phyloP scores from a whole-genome alignment of 2,888 invertebrate species.

The Agrochola lychnidis region DNA sequence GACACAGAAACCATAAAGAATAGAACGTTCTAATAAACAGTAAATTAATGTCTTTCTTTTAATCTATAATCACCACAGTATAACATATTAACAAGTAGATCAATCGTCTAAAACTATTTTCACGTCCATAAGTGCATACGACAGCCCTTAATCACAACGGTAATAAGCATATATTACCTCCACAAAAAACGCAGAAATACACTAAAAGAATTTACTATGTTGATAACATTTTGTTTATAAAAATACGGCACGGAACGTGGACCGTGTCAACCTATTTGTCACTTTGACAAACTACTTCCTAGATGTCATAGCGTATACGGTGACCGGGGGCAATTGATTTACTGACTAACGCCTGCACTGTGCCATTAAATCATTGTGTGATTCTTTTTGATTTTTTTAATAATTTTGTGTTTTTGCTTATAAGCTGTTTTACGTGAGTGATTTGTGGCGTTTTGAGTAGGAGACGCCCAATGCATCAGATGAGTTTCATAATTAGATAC shows the following conservation, averaged over 20 bases:
- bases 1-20: constrained; percentile 9
- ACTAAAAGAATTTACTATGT: constrained; percentile 61
- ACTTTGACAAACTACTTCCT: constrained; percentile 75
- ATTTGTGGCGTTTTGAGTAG: constrained; percentile 40
- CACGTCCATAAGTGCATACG: constrained; percentile 31
- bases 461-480: constrained; percentile 7
- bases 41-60: constrained; percentile 25
- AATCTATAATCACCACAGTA: constrained; percentile 33
- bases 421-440: constrained; percentile 40
- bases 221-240: constrained; percentile 71
- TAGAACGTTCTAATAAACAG: constrained; percentile 1
- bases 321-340: constrained; percentile 68
- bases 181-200: constrained; percentile 52
- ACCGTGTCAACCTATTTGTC: constrained; percentile 72
- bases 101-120: constrained; percentile 47
- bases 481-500: constrained; percentile 14
- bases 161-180: constrained; percentile 64
- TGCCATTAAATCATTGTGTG: constrained; percentile 65
- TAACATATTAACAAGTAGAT: constrained; percentile 47
- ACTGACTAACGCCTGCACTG: constrained; percentile 67
- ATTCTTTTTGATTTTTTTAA: constrained; percentile 50
- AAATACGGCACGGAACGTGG: constrained; percentile 71
- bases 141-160: constrained; percentile 57
- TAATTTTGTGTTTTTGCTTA: constrained; percentile 54
- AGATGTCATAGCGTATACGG: constrained; percentile 68